phyloP scores from a whole-genome alignment of 2,888 invertebrate species.

The Apodemia zela region DNA sequence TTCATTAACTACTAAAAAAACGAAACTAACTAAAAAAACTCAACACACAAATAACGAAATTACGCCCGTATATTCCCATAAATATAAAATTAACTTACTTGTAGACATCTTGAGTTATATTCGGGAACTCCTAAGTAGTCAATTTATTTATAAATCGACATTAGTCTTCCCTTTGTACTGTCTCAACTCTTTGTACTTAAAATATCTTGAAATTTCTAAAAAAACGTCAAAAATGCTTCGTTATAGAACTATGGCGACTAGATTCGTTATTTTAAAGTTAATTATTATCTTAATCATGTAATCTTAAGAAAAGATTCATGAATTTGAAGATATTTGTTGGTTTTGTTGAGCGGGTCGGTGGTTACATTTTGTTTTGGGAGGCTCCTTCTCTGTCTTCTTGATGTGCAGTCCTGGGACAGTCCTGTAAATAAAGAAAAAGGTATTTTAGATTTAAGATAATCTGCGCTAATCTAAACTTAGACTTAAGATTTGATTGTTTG shows the following conservation, averaged over 20 bases:
- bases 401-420: conserved; percentile 40
- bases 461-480: no score
- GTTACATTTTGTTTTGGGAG: conserved; percentile 65
- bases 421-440: conserved; percentile 50
- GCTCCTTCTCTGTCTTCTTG: conserved; percentile 37
- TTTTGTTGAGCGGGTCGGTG: conserved; percentile 58
- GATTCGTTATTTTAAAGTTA: conserved; percentile 71
- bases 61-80: neutral
- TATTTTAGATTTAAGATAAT: neutral
- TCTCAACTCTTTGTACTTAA: conserved; percentile 64
- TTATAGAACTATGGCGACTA: conserved; percentile 76
- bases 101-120: conserved; percentile 61
- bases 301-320: conserved; percentile 63
- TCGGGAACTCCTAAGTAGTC: conserved; percentile 65
- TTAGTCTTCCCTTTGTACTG: conserved; percentile 71
- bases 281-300: conserved; percentile 73
- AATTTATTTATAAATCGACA: conserved; percentile 69
- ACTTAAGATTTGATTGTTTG: no score
- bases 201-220: conserved; percentile 41
- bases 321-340: conserved; percentile 51
- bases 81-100: conserved; percentile 53
- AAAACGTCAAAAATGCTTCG: conserved; percentile 62
- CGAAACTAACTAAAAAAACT: no score
- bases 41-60: neutral
- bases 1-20: no score